Evolutionary conservation across 2,888 invertebrate species (phyloP).

Genomic region (Caenorhabditis doughertyi): DNA sequence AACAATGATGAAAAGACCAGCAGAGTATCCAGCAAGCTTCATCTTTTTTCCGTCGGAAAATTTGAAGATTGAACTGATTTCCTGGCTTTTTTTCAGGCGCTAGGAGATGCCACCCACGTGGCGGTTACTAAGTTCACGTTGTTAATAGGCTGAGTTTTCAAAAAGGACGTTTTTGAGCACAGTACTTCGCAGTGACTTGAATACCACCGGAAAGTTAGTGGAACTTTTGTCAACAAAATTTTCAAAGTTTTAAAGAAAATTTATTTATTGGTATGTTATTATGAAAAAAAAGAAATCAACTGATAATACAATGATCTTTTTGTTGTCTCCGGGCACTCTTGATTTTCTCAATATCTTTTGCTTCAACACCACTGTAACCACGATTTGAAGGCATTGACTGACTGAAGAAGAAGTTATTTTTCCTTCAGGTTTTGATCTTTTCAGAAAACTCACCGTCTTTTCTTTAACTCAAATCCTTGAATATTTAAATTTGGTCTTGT

Average conservation of each 20-base stretch:
- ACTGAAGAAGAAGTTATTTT: slow-evolving; percentile 37
- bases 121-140: no score
- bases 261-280: not conserved
- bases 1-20: not conserved
- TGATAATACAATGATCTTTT: slow-evolving; percentile 59
- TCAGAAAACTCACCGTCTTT: slow-evolving; percentile 47
- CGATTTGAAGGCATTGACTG: slow-evolving; percentile 71
- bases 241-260: no score
- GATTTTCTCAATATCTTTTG: slow-evolving; percentile 64
- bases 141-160: no score
- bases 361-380: slow-evolving; percentile 63
- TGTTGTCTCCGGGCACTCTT: slow-evolving; percentile 44
- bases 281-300: slow-evolving; percentile 17
- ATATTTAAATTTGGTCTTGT: slow-evolving; percentile 60
- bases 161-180: no score
- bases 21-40: slow-evolving; percentile 1
- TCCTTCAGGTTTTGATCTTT: not conserved
- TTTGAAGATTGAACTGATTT: no score
- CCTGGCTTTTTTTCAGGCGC: no score
- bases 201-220: no score
- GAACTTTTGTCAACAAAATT: no score
- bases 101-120: no score
- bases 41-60: not conserved
- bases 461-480: slow-evolving; percentile 43
- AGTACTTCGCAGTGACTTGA: no score